These are phyloP conservation scores for Lepidochitona cinerea DNA, from an alignment of 2,888 invertebrate genomes.

Conservation along the genomic window DNA sequence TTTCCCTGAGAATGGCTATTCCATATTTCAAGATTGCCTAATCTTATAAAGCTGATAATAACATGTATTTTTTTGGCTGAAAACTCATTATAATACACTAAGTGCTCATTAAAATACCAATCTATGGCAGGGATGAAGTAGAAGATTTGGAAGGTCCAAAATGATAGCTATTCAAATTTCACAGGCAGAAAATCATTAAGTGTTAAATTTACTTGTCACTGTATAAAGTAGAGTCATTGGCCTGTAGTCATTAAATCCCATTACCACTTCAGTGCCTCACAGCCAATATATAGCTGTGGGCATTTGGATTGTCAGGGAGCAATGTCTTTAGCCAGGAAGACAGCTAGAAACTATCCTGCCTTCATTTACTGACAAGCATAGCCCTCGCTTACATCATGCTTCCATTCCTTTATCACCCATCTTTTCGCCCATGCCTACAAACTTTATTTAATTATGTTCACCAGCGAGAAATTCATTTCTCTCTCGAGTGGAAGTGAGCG, in stretches of 20 bases:
- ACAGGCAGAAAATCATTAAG: slow-evolving; percentile 1
- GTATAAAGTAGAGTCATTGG: slow-evolving; percentile 5
- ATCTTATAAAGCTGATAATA: too few relatives aligned
- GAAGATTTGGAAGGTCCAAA: not conserved
- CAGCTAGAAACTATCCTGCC: not conserved
- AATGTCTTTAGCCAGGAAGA: not conserved
- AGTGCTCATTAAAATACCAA: not conserved
- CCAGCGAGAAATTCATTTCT: slow-evolving; percentile 1
- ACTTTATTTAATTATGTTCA: slow-evolving; percentile 2
- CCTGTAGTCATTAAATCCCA: slow-evolving; percentile 6
- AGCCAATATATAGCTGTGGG: slow-evolving; percentile 1
- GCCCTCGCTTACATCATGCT: not conserved
- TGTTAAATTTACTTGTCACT: slow-evolving; percentile 7
- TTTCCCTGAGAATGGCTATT: too few relatives aligned
- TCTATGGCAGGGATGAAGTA: not conserved
- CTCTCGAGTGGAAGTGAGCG: not conserved
- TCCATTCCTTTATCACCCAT: not conserved
- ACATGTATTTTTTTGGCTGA: too few relatives aligned
- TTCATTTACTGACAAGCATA: not conserved
- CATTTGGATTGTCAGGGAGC: not conserved
- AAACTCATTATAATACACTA: too few relatives aligned
- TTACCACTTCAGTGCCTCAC: not conserved
- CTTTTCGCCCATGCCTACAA: not conserved
- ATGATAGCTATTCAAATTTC: slow-evolving; percentile 3
- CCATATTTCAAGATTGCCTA: too few relatives aligned